Evolutionary conservation across 1,140 invertebrate genomes (phyloP), one percentile per base, ranked within the genome.

Genomic region (Lethrus apterus): DNA sequence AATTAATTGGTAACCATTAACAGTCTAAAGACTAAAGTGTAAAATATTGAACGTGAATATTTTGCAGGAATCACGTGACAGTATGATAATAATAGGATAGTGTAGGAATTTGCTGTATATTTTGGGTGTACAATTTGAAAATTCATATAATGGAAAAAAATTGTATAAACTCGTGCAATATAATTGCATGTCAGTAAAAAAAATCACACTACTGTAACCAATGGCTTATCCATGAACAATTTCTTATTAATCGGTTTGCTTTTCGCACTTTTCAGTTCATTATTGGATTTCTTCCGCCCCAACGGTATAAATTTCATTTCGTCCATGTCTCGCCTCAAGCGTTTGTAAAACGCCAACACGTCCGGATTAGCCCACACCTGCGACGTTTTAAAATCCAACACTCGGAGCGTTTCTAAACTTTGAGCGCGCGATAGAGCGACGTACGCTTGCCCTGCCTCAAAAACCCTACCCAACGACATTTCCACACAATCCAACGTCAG

Each of bases 361-460:
- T 79, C 79, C 0, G 84, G 76, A 71, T 94, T 84, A 19, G 92
- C 91, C 77, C 87, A 89, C 10, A 97, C 87, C 71, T 91, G 86
- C 33, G 81, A 75, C 3, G 78, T 70, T 63, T 86, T 81, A 70
- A 97, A 96, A 67, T 94, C 90, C 42, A 94, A 66, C 33, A 97
- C 83, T 52, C 89, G 70, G 20, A 98, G 70, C 10, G 85, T 81
- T 46, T 89, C 71, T 32, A 98, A 71, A 63, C 81, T 92, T 62
- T 89, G 84, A 15, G 93, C 93, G 57, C 93, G 74, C 7, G 91
- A 95, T 11, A 98, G 63, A 1, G 93, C 93, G 0, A 98, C 93
- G 71, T 98, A 97, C 0, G 93, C 89, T 71, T 98, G 93, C 0
- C 93, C 93, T 14, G 88, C 83, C 70, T 96, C 91, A 70, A 97